Base-by-base conservation (phyloP, 92 coral and sea anemone genomes). In the Parazoanthus darwini region DNA sequence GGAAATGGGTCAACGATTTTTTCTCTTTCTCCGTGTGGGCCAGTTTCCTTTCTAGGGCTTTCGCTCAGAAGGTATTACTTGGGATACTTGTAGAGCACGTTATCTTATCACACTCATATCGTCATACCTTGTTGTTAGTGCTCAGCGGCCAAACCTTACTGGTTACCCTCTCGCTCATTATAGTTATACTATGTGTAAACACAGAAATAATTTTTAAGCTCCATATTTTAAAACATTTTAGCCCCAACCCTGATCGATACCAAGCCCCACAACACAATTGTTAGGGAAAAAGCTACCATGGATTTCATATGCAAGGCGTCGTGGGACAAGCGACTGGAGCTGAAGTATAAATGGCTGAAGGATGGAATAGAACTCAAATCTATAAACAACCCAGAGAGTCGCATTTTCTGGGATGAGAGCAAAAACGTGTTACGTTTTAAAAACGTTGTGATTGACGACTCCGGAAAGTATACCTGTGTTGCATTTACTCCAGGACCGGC, bases 391-490 rank as follows among this genome's bases (percentile, higher is more conserved):
- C 92, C 83, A 56, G 26, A 72, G 10, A 50, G 77, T 20, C 89
- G 91, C 35, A 89, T 92, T 1, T 37, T 72, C 23, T 95, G 98
- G 98, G 46, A 75, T 0, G 85, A 85, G 7, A 59, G 77, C 11
- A 48, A 75, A 66, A 91, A 88, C 20, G 80, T 93, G 16, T 89
- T 95, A 71, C 91, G 76, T 26, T 84, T 95, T 22, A 74, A 58
- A 0, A 86, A 90, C 50, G 91, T 91, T 0, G 83, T 65, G 16
- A 85, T 86, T 36, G 79, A 88, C 42, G 97, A 97, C 48, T 91
- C 94, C 35, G 99, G 97, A 1, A 80, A 39, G 51, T 97, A 97
- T 85, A 94, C 93, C 8, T 97, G 99, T 56, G 87, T 97, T 44
- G 99, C 99, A 2, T 97, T 83, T 38, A 97, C 96, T 38, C 94